These are phyloP conservation scores for Herminia tarsipennalis DNA, from an alignment of 2,888 invertebrate genomes.

Conservation along the genomic window DNA sequence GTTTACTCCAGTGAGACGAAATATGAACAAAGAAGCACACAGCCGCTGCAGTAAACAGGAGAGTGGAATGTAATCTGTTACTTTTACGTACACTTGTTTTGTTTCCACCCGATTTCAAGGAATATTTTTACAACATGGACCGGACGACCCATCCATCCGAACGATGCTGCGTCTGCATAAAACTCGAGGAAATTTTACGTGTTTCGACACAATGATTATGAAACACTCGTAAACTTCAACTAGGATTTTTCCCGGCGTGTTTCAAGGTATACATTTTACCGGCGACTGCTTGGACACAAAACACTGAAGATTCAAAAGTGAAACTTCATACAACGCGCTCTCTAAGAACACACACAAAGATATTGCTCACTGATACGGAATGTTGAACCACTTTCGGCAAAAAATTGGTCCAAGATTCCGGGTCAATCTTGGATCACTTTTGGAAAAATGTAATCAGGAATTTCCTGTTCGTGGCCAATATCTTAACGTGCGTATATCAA, in stretches of 20 bases:
- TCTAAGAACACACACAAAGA: too few relatives aligned
- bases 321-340: too few relatives aligned
- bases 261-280: constrained; percentile 48
- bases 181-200: constrained; percentile 73
- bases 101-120: constrained; percentile 56
- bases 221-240: constrained; percentile 72
- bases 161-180: constrained; percentile 73
- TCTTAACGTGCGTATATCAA: too few relatives aligned
- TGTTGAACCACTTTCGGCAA: too few relatives aligned
- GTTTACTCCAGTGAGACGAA: constrained; percentile 12
- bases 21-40: constrained; percentile 48
- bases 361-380: too few relatives aligned
- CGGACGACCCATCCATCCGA: constrained; percentile 61
- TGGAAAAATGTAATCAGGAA: too few relatives aligned
- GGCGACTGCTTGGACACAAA: constrained; percentile 29
- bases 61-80: constrained; percentile 67
- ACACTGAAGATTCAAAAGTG: too few relatives aligned
- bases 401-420: too few relatives aligned
- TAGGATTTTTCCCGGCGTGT: constrained; percentile 59
- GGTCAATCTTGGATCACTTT: too few relatives aligned
- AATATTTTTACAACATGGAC: constrained; percentile 70
- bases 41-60: constrained; percentile 62
- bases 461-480: too few relatives aligned
- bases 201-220: constrained; percentile 73
- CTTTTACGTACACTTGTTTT: constrained; percentile 69